A percentile compares a stretch with the other conserved stretches of the same genome.
Conservation (phyloP, 2,888 invertebrate species). For the Endomychus coccineus region DNA sequence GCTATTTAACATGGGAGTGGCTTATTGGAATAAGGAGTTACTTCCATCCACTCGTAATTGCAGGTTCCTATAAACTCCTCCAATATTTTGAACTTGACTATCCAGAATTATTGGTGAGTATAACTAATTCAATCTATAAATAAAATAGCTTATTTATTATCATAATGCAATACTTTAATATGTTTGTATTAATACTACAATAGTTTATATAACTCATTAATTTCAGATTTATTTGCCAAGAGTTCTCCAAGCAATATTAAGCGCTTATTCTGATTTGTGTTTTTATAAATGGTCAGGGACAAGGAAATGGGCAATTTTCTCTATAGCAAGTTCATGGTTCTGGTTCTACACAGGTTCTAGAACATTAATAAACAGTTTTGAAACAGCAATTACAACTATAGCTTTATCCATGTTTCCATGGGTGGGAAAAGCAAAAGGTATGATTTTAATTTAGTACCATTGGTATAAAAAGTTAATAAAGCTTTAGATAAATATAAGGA, state of each 20-base stretch:
- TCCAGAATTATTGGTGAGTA: constrained; percentile 52
- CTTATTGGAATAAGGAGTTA: constrained; percentile 76
- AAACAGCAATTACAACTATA: constrained; percentile 73
- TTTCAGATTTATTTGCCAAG: constrained; percentile 64
- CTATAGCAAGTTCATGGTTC: constrained; percentile 78
- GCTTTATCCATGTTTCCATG: constrained; percentile 73
- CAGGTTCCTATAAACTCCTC: constrained; percentile 65
- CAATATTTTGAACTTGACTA: constrained; percentile 63
- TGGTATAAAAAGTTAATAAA: too few species aligned
- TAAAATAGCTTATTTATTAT: background rate
- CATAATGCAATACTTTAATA: background rate
- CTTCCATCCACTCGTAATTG: constrained; percentile 73
- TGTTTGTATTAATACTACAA: constrained; percentile 4
- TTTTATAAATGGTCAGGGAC: constrained; percentile 66
- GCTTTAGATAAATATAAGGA: too few species aligned
- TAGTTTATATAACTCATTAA: constrained; percentile 1
- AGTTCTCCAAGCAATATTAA: constrained; percentile 72
- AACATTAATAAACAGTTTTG: constrained; percentile 81
- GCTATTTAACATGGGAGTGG: constrained; percentile 97
- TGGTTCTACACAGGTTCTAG: constrained; percentile 85
- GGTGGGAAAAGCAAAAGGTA: constrained; percentile 38
- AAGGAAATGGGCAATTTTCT: constrained; percentile 70
- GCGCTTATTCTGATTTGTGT: constrained; percentile 67
- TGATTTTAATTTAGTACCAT: too few species aligned
- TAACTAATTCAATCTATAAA: background rate